Base-by-base conservation (phyloP, 2,888 invertebrate genomes). In the Dryadula phaetusa region DNA sequence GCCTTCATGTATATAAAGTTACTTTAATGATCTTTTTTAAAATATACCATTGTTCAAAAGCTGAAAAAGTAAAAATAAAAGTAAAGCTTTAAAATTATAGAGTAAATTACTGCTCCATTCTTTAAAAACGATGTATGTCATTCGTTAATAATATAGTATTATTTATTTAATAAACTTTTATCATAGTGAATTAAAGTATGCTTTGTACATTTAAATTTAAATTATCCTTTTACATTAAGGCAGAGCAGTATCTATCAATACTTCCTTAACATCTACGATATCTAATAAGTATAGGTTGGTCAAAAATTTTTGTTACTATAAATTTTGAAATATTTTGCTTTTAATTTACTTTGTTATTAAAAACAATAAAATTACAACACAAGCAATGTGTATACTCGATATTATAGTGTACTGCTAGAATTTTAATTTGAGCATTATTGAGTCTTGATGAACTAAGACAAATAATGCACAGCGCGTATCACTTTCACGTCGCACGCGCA, bases 401-500 rank as follows among this genome's bases (percentile, higher is more conserved):
- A 18, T n/a, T 58, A 28, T 64, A 46, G 32, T 58, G 16, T 47
- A 32, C 4, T 44, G 44, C 16, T 60, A 58, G 14, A 22, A 42
- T 25, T 42, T 44, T 32, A 18, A 42, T 46, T 44, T 32, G 16
- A 42, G 42, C 32, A 56, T 16, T 62, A 46, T 54, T 53, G 37
- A 42, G 22, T 70, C 52, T 42, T 63, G 66, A 70, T 70, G 70
- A 71, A 66, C 40, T 68, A 56, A 64, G 66, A 66, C 62, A 70
- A 71, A 67, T 69, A 72, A 88, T 86, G 81, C 86, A 66, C 62
- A 65, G 70, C 83, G 78, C 86, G 87, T 85, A 77, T 79, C 72
- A 85, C 90, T 90, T 90, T 89, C 90, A 71, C 88, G 62, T 18
- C 75, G 79, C 82, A 83, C 82, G 84, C 82, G 75, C 77, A 69